Evolutionary conservation across 2,113 vertebrate genomes (phyloP).

Genomic region (Fulmarus glacialis): DNA sequence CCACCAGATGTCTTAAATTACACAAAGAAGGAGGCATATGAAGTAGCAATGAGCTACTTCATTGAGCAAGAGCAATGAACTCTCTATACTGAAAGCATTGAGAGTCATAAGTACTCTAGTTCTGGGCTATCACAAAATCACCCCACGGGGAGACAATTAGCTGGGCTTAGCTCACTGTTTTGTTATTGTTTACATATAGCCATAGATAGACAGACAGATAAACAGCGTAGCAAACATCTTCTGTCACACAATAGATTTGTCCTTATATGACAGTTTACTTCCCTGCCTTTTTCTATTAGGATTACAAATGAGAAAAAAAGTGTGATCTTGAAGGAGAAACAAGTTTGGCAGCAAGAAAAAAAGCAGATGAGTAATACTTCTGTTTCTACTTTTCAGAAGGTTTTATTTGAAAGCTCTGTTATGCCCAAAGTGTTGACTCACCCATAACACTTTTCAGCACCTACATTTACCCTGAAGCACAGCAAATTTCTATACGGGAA

Average conservation of each 20-base stretch:
- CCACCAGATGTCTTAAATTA: neutral
- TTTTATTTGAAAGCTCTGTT: slow-evolving; percentile 31
- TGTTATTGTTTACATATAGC: neutral
- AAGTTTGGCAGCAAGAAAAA: slow-evolving; percentile 11
- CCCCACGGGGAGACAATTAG: neutral
- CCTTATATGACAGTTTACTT: neutral
- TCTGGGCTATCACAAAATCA: neutral
- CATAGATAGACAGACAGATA: neutral
- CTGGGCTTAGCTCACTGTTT: neutral
- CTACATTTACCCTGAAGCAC: neutral
- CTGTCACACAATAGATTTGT: neutral
- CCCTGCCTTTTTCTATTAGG: neutral
- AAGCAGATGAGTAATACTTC: slow-evolving; percentile 30
- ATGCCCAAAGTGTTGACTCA: neutral
- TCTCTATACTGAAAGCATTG: neutral
- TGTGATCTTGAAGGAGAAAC: neutral
- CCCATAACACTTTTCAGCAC: neutral
- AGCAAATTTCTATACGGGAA: neutral
- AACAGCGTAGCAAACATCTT: neutral
- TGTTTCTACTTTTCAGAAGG: slow-evolving; percentile 35
- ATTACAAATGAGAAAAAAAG: neutral
- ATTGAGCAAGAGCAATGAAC: neutral
- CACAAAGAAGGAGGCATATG: neutral
- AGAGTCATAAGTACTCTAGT: neutral
- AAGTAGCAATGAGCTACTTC: neutral